A percentile compares a stretch with the other conserved stretches of the same genome.
phyloP scores from a whole-genome alignment of 2,888 invertebrate genomes.

The Caprella mutica region DNA sequence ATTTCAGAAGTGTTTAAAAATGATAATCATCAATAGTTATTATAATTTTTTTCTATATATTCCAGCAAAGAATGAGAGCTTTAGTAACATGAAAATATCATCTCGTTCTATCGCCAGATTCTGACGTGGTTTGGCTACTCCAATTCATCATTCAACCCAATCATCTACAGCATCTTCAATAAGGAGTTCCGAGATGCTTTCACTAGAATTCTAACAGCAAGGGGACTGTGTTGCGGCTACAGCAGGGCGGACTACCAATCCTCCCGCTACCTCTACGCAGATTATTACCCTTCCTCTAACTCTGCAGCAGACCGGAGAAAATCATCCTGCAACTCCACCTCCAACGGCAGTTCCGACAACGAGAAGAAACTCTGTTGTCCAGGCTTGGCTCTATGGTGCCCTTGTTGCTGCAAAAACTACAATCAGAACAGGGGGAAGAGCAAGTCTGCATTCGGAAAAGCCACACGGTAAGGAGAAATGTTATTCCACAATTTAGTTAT shows the following conservation, averaged over 20 bases:
- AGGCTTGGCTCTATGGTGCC: slow-evolving; percentile 14
- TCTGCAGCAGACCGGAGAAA: slow-evolving; percentile 10
- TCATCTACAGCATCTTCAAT: slow-evolving; percentile 97
- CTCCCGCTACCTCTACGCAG: slow-evolving; percentile 3
- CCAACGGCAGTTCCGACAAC: background rate
- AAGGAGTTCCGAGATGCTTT: slow-evolving; percentile 96
- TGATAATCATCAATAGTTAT: no score
- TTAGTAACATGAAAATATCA: no score
- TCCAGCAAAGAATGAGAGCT: no score
- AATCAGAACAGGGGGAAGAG: background rate
- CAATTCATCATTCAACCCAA: slow-evolving; percentile 93
- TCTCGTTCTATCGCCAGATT: no score
- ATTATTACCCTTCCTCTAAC: slow-evolving; percentile 5
- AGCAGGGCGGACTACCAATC: slow-evolving; percentile 11
- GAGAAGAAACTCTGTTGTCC: slow-evolving; percentile 1
- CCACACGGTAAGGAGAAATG: no score
- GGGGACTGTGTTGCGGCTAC: slow-evolving; percentile 16
- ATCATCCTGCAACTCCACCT: slow-evolving; percentile 12
- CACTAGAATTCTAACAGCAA: slow-evolving; percentile 51
- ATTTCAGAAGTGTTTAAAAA: no score
- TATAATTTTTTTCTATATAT: no score
- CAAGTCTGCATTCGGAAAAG: background rate
- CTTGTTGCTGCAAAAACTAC: slow-evolving; percentile 6
- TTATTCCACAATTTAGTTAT: no score
- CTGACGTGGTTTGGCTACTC: slow-evolving; percentile 98